Evolutionary conservation across 2,888 invertebrate genomes (phyloP), one percentile per base, ranked within the genome.

Genomic region (Drosophila emarginata): DNA sequence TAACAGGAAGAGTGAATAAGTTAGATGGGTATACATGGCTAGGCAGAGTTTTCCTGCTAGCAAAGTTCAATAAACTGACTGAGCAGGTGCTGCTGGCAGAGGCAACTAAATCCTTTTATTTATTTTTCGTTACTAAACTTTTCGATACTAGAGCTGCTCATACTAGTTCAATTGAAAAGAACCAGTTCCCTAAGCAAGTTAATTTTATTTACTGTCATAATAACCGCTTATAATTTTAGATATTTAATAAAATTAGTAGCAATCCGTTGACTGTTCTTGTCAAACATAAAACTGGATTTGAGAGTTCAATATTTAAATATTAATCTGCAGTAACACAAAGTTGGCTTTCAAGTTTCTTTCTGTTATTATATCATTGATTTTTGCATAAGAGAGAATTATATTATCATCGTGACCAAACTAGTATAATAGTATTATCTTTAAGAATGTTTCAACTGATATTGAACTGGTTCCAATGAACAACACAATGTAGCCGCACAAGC

Each of bases 11-110:
- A 45, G 21, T 45, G 21, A 21, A 21, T 45, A 21, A 45, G 45
- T 45, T 45, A 45, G 11, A 12, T 45, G 12, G 45, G 18, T 11
- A 18, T 18, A 18, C 54, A 11, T 9, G 11, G 15, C 53, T 14
- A 7, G 54, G 54, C 32, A 36, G 36, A 18, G 32, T 54, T 54
- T 54, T 54, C 32, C 54, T 18, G 32, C 14, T 36, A 12, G 32
- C 21, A 50, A 71, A 70, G 71, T 70, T 70, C 71, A 71, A 61
- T 59, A 57, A 72, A 71, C 63, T 61, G 72, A 71, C 63, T 61
- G 72, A 61, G 53, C 37, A 50, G 12, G 52, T 36, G 45, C 9
- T 12, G 11, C 4, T 4, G n/a, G 37, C 45, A 21, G 11, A 18
- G 11, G 45, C 5, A 11, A 12, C 18, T 45, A 45, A 45, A 45